Evolutionary conservation across 2,888 invertebrate species (phyloP).

Genomic region (Panopea generosa): DNA sequence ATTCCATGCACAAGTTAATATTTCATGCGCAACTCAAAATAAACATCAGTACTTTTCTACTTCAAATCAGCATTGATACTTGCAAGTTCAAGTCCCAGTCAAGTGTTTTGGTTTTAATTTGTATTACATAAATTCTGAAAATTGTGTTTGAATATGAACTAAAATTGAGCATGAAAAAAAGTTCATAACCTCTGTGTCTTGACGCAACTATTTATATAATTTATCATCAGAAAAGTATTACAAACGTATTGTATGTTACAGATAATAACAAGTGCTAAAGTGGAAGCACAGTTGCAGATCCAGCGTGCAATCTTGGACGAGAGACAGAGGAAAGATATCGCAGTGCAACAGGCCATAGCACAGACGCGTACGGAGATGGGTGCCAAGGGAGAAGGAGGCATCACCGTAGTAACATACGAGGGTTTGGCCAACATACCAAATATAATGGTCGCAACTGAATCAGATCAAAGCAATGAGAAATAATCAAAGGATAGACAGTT

Average conservation of each 20-base stretch:
- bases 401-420: constrained; percentile 76
- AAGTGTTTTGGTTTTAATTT: too few relatives aligned
- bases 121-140: too few relatives aligned
- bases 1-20: too few relatives aligned
- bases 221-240: too few relatives aligned
- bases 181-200: too few relatives aligned
- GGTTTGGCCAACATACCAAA: constrained; percentile 66
- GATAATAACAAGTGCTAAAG: constrained; percentile 81
- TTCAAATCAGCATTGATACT: too few relatives aligned
- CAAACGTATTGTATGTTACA: constrained; percentile 64
- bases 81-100: too few relatives aligned
- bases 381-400: constrained; percentile 77
- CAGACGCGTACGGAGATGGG: constrained; percentile 80
- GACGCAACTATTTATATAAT: too few relatives aligned
- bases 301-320: constrained; percentile 83
- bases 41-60: too few relatives aligned
- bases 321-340: constrained; percentile 82
- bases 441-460: constrained; percentile 72
- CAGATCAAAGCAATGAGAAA: constrained; percentile 67
- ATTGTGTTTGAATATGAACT: too few relatives aligned
- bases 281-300: constrained; percentile 83
- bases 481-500: constrained; percentile 2
- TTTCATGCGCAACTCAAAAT: too few relatives aligned
- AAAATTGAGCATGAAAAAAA: too few relatives aligned
- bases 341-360: constrained; percentile 82